Evolutionary conservation across 2,113 vertebrate genomes (phyloP).

Genomic region (Macaca nemestrina): DNA sequence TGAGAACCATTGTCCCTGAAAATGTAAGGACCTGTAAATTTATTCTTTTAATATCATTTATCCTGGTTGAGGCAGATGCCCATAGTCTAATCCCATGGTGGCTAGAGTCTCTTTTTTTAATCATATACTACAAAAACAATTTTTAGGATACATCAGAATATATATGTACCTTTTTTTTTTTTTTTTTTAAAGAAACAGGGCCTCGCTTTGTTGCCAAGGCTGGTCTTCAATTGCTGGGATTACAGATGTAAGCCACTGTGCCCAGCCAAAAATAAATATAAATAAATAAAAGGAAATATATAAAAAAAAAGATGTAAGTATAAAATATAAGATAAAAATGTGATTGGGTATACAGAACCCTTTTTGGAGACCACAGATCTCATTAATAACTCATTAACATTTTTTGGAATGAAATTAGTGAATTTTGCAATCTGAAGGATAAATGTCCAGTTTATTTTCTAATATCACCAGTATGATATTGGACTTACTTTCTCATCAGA

Average conservation of each 20-base stretch:
- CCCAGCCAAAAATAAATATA: neutral
- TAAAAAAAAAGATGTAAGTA: neutral
- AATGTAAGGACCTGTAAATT: neutral
- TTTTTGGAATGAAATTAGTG: neutral
- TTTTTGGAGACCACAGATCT: neutral
- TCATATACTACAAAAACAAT: neutral
- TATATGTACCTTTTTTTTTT: neutral
- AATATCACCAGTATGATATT: neutral
- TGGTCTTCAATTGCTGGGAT: no score
- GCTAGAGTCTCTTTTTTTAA: neutral
- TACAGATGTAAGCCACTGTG: no score
- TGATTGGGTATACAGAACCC: neutral
- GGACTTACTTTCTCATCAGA: neutral
- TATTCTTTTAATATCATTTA: neutral
- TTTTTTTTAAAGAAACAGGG: no score
- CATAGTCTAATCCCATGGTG: neutral
- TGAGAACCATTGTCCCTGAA: neutral
- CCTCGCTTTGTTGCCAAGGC: no score
- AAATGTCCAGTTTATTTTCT: neutral
- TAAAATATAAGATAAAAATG: conserved; percentile 7
- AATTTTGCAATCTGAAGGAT: neutral
- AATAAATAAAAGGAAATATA: neutral
- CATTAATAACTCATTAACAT: neutral
- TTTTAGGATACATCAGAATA: neutral
- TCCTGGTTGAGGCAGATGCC: neutral